These are phyloP conservation scores for Myotis brandtii DNA, from an alignment of 2,113 vertebrate genomes.

Conservation along the genomic window DNA sequence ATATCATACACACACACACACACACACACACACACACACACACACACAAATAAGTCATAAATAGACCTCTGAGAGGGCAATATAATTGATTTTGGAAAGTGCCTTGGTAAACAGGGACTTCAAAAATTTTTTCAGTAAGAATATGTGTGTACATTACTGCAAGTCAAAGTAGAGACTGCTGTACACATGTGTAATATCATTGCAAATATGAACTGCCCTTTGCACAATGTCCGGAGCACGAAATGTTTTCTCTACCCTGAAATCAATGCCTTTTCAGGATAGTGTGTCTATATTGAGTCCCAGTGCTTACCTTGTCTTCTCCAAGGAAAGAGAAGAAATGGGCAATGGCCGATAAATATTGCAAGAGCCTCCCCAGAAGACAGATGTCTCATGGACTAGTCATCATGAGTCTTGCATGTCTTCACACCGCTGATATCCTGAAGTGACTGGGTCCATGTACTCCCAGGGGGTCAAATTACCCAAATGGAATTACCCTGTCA, in stretches of 20 bases:
- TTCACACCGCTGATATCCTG: neutral
- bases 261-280: neutral
- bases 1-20: neutral
- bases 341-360: neutral
- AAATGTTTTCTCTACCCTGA: neutral
- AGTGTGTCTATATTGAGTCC: neutral
- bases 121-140: neutral
- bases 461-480: constrained; percentile 19
- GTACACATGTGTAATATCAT: neutral
- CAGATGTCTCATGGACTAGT: neutral
- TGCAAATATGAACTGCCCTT: neutral
- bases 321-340: neutral
- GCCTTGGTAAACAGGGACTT: neutral
- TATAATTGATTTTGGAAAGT: neutral
- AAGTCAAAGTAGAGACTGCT: neutral
- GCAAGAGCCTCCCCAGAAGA: neutral
- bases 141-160: neutral
- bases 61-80: neutral
- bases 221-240: neutral
- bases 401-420: too few species aligned
- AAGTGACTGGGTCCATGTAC: neutral
- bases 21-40: too few species aligned
- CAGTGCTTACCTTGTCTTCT: neutral
- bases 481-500: constrained; percentile 51
- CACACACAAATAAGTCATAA: neutral